Percentiles rank a stretch among this genome's conserved stretches.
phyloP scores from a whole-genome alignment of 2,888 invertebrate species.

The Odontothrips loti region DNA sequence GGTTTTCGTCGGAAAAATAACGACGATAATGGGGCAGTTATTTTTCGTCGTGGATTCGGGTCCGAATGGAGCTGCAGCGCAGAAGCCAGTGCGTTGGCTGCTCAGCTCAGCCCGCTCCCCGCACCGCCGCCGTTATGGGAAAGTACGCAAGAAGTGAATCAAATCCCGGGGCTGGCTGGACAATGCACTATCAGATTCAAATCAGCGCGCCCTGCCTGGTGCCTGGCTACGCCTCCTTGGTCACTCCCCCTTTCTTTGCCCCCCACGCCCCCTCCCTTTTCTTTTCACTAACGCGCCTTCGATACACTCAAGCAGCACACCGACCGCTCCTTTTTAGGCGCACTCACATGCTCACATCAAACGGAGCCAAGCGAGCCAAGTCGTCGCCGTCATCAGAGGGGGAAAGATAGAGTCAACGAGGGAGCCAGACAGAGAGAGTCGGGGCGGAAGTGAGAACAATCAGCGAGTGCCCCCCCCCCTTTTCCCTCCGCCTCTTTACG shows the following conservation, averaged over 20 bases:
- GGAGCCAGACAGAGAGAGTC: not conserved
- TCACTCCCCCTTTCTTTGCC: not conserved
- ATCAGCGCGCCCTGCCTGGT: not conserved
- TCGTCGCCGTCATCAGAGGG: too few species aligned
- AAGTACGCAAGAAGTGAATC: conserved; percentile 6
- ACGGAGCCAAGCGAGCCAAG: too few species aligned
- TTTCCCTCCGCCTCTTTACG: not conserved
- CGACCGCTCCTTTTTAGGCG: not conserved
- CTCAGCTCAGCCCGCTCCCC: too few species aligned
- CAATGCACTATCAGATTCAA: not conserved
- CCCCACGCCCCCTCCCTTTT: not conserved
- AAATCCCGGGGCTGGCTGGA: not conserved
- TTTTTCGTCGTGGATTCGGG: too few species aligned
- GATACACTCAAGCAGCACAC: not conserved
- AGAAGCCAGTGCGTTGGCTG: too few species aligned
- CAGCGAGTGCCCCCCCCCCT: not conserved
- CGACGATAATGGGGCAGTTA: not conserved
- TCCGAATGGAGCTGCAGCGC: too few species aligned
- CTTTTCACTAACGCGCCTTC: not conserved
- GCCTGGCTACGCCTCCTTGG: not conserved
- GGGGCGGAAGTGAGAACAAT: conserved; percentile 7
- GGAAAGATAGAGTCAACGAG: too few species aligned
- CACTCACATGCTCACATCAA: too few species aligned
- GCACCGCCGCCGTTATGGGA: not conserved
- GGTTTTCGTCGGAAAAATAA: not conserved